phyloP scores from a whole-genome alignment of 2,888 invertebrate species.

The Aporophyla lueneburgensis region DNA sequence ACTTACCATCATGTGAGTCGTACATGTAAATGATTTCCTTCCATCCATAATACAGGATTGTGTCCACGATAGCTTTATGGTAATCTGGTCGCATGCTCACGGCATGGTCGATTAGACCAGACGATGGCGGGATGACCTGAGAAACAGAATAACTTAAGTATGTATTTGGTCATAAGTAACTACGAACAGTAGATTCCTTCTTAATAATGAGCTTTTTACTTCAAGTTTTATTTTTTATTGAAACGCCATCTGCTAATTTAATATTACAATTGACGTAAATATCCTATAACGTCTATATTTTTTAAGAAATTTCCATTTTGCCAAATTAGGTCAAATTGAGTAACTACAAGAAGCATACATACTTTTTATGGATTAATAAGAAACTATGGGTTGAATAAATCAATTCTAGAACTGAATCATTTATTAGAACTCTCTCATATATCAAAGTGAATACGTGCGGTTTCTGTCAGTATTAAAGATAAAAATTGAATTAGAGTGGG shows the following conservation, averaged over 20 bases:
- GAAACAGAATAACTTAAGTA: slow-evolving; percentile 40
- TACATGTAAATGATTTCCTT: slow-evolving; percentile 97
- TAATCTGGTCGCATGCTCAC: slow-evolving; percentile 99
- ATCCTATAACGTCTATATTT: not conserved
- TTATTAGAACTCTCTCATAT: slow-evolving; percentile 52
- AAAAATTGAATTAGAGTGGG: slow-evolving; percentile 69
- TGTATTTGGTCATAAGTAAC: not conserved
- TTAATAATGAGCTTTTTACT: not conserved
- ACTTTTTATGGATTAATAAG: not conserved
- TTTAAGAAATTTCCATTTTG: not conserved
- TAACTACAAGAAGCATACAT: not conserved
- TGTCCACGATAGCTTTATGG: slow-evolving; percentile 98
- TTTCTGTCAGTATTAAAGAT: slow-evolving; percentile 59
- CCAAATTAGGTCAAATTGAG: not conserved
- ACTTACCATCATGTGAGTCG: slow-evolving; percentile 97
- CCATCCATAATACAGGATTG: slow-evolving; percentile 98
- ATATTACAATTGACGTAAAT: not conserved
- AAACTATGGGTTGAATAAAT: slow-evolving; percentile 30
- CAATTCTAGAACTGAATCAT: slow-evolving; percentile 41
- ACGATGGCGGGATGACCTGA: slow-evolving; percentile 96
- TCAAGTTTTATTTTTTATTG: not conserved
- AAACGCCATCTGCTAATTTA: not conserved
- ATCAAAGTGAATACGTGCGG: slow-evolving; percentile 41
- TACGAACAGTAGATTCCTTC: not conserved
- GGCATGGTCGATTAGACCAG: slow-evolving; percentile 97